phyloP scores from a whole-genome alignment of 2,888 invertebrate species.

The Nomada flava region DNA sequence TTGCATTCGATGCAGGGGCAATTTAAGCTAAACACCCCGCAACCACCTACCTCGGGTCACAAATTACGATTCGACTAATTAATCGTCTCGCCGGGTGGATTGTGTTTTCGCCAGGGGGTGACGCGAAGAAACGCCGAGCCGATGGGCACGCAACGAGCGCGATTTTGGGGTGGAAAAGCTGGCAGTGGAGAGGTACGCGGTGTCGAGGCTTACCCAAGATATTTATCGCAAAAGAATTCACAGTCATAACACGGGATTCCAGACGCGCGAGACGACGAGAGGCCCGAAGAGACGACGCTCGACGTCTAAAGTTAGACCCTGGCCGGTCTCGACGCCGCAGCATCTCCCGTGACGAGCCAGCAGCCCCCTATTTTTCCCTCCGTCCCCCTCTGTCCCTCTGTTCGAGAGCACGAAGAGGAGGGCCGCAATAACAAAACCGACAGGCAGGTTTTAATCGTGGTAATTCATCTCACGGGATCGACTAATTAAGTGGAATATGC shows the following conservation, averaged over 20 bases:
- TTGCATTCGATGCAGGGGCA: not conserved
- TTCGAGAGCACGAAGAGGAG: slow-evolving; percentile 9
- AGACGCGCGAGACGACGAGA: slow-evolving; percentile 42
- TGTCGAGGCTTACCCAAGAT: slow-evolving; percentile 26
- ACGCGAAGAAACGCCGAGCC: slow-evolving; percentile 1
- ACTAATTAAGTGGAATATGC: slow-evolving; percentile 67
- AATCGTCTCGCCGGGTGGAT: slow-evolving; percentile 7
- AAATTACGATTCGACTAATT: slow-evolving; percentile 62
- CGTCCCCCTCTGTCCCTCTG: not conserved
- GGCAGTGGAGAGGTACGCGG: not conserved
- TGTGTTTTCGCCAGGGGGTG: too few relatives aligned
- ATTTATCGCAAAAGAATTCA: slow-evolving; percentile 71
- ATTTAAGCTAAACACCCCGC: slow-evolving; percentile 42
- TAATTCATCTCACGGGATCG: slow-evolving; percentile 60
- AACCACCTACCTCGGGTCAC: slow-evolving; percentile 28
- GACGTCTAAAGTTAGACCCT: slow-evolving; percentile 64
- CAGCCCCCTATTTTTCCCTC: not conserved
- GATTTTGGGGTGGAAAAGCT: not conserved
- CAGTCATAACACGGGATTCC: slow-evolving; percentile 70
- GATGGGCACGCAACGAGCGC: not conserved
- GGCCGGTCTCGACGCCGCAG: slow-evolving; percentile 24
- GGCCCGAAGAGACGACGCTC: slow-evolving; percentile 43
- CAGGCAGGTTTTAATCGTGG: slow-evolving; percentile 62
- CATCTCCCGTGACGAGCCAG: slow-evolving; percentile 19
- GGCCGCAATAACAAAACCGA: slow-evolving; percentile 47